phyloP scores from a whole-genome alignment of 2,113 vertebrate genomes.

The Misgurnus anguillicaudatus region DNA sequence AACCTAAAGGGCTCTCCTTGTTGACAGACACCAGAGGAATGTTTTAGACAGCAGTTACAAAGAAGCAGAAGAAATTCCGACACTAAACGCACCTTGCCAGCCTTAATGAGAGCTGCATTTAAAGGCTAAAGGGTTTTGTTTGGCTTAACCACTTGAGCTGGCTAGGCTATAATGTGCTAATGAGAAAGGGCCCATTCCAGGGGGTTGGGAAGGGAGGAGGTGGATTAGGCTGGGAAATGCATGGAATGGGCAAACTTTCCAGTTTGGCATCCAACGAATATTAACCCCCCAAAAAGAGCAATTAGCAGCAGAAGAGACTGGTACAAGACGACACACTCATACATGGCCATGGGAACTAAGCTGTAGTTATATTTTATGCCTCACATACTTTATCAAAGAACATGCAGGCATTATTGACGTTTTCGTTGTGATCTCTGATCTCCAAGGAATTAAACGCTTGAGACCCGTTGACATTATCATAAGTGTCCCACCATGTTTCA shows the following conservation, averaged over 20 bases:
- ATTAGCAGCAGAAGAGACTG: constrained; percentile 1
- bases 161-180: constrained; percentile 54
- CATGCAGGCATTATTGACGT: background rate
- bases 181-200: constrained; percentile 46
- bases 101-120: constrained; percentile 43
- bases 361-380: background rate
- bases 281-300: background rate
- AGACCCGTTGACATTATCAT: background rate
- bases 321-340: background rate
- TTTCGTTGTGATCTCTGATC: background rate
- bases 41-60: constrained; percentile 13
- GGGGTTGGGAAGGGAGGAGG: constrained; percentile 12
- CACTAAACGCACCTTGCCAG: constrained; percentile 39
- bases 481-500: background rate
- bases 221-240: constrained; percentile 42
- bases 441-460: background rate
- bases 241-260: constrained; percentile 39
- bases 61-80: constrained; percentile 49
- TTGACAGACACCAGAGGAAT: constrained; percentile 38
- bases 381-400: background rate
- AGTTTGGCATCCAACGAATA: constrained; percentile 3
- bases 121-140: constrained; percentile 35
- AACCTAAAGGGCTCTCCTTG: background rate
- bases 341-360: background rate
- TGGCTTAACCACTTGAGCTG: constrained; percentile 42